phyloP scores from a whole-genome alignment of 2,113 vertebrate species.

The Sinocyclocheilus maitianheensis region DNA sequence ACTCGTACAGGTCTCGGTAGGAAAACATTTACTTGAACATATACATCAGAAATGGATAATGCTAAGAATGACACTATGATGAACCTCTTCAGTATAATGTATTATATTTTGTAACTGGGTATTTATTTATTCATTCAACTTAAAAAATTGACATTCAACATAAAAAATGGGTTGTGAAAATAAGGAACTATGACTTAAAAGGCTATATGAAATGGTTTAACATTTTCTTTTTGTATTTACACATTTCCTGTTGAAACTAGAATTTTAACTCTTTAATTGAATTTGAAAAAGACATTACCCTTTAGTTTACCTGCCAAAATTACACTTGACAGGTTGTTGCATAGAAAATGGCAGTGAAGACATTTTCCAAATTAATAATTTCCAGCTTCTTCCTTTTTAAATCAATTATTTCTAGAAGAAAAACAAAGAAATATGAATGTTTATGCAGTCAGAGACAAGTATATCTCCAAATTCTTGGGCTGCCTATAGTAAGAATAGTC shows the following conservation, averaged over 20 bases:
- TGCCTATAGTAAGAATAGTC: too few species aligned
- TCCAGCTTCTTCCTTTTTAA: neutral
- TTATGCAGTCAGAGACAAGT: neutral
- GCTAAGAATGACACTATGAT: neutral
- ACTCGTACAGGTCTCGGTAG: constrained; percentile 79
- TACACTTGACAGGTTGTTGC: neutral
- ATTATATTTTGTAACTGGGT: neutral
- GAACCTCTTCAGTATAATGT: neutral
- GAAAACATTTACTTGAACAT: neutral
- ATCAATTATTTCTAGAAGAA: neutral
- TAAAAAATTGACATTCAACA: neutral
- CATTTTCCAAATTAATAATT: neutral
- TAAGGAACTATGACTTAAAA: neutral
- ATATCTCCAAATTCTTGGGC: neutral
- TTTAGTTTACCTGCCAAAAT: neutral
- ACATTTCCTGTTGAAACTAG: neutral
- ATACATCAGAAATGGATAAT: neutral
- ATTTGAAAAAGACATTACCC: neutral
- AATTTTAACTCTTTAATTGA: too few species aligned
- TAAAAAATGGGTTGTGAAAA: neutral
- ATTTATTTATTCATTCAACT: too few species aligned
- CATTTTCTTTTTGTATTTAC: too few species aligned
- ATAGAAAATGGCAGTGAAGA: neutral
- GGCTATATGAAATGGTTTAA: too few species aligned
- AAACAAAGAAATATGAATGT: neutral